phyloP scores from a whole-genome alignment of 1,140 invertebrate species.

The Lycorma delicatula region DNA sequence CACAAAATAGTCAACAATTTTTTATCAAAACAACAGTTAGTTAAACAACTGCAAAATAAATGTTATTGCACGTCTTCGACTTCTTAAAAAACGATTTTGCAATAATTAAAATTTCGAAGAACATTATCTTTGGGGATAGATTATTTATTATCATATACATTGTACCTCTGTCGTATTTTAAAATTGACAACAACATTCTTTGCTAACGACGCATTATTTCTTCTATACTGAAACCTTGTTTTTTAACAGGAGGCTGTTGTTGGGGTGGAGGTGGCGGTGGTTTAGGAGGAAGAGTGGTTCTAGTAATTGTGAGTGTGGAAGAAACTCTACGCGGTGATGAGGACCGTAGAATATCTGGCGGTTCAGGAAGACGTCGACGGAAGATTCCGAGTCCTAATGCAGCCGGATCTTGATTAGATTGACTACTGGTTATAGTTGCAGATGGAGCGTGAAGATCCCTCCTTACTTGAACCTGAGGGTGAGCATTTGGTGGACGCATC shows the following conservation, averaged over 20 bases:
- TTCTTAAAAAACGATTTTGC: too few relatives aligned
- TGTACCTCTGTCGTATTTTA: too few relatives aligned
- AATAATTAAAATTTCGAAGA: too few relatives aligned
- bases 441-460: constrained; percentile 25
- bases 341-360: constrained; percentile 10
- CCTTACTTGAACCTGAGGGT: constrained; percentile 19
- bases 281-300: constrained; percentile 2
- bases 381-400: constrained; percentile 15
- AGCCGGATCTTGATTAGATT: constrained; percentile 1
- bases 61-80: too few relatives aligned
- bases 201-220: constrained; percentile 54
- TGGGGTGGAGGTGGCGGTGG: constrained; percentile 18
- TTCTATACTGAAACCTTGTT: constrained; percentile 67
- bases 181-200: too few relatives aligned
- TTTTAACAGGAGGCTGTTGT: constrained; percentile 33
- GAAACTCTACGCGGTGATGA: background rate
- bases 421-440: constrained; percentile 5
- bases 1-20: too few relatives aligned
- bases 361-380: constrained; percentile 16
- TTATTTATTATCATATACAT: too few relatives aligned
- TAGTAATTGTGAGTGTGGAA: background rate
- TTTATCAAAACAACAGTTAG: too few relatives aligned
- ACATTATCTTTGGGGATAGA: too few relatives aligned
- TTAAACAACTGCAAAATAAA: too few relatives aligned
- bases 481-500: constrained; percentile 20